Percentiles rank a stretch among this genome's conserved stretches.
These are phyloP conservation scores for Temnothorax ravouxi DNA, from an alignment of 2,888 invertebrate genomes.

Conservation along the genomic window DNA sequence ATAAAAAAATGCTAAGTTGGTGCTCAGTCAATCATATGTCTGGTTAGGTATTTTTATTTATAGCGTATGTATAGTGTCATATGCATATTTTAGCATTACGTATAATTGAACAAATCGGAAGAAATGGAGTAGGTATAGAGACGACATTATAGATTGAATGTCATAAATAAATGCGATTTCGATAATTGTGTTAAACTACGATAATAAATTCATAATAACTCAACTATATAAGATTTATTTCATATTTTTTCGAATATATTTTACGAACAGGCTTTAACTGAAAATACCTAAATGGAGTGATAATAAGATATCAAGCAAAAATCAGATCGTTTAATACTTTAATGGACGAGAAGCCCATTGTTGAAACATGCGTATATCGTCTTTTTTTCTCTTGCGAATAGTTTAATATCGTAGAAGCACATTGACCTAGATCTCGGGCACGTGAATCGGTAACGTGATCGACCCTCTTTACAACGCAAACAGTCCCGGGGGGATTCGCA, in stretches of 20 bases:
- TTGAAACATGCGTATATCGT: slow-evolving; percentile 61
- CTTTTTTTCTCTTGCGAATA: slow-evolving; percentile 59
- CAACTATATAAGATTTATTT: not conserved
- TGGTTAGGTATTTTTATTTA: slow-evolving; percentile 9
- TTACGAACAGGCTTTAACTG: not conserved
- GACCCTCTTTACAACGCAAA: slow-evolving; percentile 70
- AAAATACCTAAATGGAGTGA: slow-evolving; percentile 4
- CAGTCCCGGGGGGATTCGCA: slow-evolving; percentile 26
- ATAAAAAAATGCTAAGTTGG: not conserved
- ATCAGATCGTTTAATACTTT: not conserved
- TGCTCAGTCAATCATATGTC: slow-evolving; percentile 29
- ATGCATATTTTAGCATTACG: slow-evolving; percentile 12
- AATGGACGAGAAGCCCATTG: not conserved
- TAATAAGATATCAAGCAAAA: not conserved
- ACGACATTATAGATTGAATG: not conserved
- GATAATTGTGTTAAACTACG: not conserved
- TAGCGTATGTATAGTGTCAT: not conserved
- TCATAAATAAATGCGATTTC: not conserved
- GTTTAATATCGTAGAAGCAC: slow-evolving; percentile 75
- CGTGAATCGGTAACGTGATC: slow-evolving; percentile 76
- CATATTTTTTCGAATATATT: not conserved
- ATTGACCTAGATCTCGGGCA: slow-evolving; percentile 80
- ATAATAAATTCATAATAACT: not conserved
- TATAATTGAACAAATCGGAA: slow-evolving; percentile 19
- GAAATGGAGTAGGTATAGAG: not conserved